Evolutionary conservation across 2,113 vertebrate species (phyloP).

Genomic region (Rhagologus leucostigma): DNA sequence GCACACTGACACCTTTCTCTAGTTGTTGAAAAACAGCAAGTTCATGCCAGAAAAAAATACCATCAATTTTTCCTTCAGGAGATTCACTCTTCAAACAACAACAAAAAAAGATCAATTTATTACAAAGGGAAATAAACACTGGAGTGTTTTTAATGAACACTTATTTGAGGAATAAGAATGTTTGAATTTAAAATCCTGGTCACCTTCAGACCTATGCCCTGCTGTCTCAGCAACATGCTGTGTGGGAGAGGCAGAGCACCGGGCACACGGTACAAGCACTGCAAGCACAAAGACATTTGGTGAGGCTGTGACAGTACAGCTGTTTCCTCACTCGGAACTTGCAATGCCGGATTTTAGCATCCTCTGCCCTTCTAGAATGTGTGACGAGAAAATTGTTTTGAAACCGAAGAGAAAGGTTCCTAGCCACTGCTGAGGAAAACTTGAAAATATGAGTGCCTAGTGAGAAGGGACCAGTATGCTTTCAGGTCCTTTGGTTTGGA

Average conservation of each 20-base stretch:
- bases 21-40: background rate
- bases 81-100: background rate
- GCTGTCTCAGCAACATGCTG: background rate
- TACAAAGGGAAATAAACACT: background rate
- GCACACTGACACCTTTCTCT: background rate
- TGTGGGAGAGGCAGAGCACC: background rate
- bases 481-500: background rate
- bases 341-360: background rate
- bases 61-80: background rate
- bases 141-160: background rate
- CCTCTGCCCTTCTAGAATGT: background rate
- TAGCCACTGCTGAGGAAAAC: background rate
- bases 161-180: background rate
- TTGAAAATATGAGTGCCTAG: background rate
- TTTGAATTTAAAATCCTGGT: background rate
- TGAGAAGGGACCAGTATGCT: background rate
- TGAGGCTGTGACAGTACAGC: fast-evolving
- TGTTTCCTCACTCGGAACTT: background rate
- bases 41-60: background rate
- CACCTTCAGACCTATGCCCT: background rate
- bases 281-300: background rate
- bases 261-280: fast-evolving
- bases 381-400: background rate
- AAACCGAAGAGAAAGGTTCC: background rate
- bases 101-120: background rate